phyloP scores from a whole-genome alignment of 2,888 invertebrate genomes.

The Meteorus colon region DNA sequence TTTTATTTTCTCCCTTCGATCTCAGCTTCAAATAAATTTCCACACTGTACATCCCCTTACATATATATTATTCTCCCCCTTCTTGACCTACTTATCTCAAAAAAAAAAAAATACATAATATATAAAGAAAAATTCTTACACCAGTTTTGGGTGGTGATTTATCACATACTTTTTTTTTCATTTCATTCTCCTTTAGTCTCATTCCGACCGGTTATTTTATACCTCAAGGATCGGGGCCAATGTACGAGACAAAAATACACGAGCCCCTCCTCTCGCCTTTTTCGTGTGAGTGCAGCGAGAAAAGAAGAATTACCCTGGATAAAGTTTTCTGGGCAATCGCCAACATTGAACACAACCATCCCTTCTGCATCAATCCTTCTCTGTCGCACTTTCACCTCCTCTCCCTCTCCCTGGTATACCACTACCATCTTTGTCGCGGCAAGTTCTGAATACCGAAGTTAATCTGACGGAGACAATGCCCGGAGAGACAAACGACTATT shows the following conservation, averaged over 20 bases:
- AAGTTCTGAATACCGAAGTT: conserved; percentile 51
- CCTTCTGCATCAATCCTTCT: conserved; percentile 15
- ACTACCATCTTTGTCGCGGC: conserved; percentile 38
- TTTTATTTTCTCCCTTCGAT: background rate
- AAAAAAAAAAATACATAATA: background rate
- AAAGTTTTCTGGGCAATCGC: conserved; percentile 53
- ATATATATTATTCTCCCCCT: conserved; percentile 6
- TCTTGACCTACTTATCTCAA: background rate
- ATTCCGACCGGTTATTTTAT: conserved; percentile 13
- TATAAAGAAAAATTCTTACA: background rate
- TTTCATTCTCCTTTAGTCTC: background rate
- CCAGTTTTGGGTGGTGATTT: conserved; percentile 9
- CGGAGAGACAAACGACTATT: conserved; percentile 48
- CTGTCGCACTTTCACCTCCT: background rate
- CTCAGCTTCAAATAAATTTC: background rate
- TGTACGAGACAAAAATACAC: conserved; percentile 41
- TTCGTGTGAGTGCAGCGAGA: conserved; percentile 24
- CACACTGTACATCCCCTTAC: background rate
- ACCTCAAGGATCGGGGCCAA: conserved; percentile 24
- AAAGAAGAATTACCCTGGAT: conserved; percentile 36
- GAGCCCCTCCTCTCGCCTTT: conserved; percentile 25
- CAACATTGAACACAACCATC: conserved; percentile 32
- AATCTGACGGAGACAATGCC: conserved; percentile 51
- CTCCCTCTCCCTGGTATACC: background rate
- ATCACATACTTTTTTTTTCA: conserved; percentile 2